Conservation (phyloP, 37 sponge, comb jelly and placozoan genomes). For the Oopsacas minuta region DNA sequence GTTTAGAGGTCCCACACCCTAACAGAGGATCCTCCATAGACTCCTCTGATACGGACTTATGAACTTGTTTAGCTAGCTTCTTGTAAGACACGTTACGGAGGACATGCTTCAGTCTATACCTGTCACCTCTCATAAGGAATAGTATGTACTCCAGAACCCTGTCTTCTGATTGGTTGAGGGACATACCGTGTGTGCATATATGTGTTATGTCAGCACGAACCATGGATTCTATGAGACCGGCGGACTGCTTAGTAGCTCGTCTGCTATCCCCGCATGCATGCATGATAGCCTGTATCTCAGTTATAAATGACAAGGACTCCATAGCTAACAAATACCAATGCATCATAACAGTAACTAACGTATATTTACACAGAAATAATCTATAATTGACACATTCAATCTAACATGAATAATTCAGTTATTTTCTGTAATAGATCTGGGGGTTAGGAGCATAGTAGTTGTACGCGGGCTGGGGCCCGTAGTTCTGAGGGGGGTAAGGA, state of each 20-base stretch:
- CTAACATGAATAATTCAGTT: not conserved
- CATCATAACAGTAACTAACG: not conserved
- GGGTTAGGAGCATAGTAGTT: not conserved
- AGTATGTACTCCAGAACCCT: not conserved
- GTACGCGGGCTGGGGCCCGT: not conserved
- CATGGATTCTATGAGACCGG: not conserved
- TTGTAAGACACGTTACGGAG: not conserved
- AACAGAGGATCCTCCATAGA: not conserved
- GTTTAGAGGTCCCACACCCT: not conserved
- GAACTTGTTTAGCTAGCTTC: conserved; percentile 6
- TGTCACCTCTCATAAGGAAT: not conserved
- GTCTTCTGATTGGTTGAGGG: not conserved
- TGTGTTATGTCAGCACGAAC: not conserved
- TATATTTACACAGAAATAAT: too few species aligned
- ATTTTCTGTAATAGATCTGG: not conserved
- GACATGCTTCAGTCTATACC: not conserved
- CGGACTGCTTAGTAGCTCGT: not conserved
- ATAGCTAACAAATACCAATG: not conserved
- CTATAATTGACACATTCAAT: not conserved
- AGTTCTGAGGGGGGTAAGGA: not conserved
- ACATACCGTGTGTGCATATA: not conserved
- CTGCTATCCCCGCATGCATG: not conserved
- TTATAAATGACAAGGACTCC: not conserved
- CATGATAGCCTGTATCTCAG: not conserved
- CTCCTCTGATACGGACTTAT: not conserved